Conservation (phyloP, 2,113 vertebrate species). For the Prunella fulvescens region DNA sequence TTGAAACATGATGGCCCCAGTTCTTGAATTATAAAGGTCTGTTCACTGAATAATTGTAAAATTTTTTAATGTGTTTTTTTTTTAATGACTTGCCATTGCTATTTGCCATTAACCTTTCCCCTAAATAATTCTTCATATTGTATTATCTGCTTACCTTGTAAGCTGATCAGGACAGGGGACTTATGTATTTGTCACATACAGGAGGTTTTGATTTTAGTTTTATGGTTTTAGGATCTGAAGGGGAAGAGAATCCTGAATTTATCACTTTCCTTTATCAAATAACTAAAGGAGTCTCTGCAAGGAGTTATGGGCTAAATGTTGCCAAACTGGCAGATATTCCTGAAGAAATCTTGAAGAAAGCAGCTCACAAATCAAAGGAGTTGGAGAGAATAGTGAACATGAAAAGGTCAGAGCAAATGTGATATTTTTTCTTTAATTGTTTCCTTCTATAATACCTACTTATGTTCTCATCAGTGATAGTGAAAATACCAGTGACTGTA, state of each 20-base stretch:
- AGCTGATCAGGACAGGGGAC: background rate
- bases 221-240: slow-evolving; percentile 51
- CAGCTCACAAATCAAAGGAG: slow-evolving; percentile 87
- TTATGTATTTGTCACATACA: background rate
- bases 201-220: background rate
- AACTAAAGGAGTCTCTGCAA: slow-evolving; percentile 86
- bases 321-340: slow-evolving; percentile 91
- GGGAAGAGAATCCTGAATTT: slow-evolving; percentile 81
- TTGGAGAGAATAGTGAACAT: slow-evolving; percentile 80
- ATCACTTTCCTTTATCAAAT: slow-evolving; percentile 97
- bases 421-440: background rate
- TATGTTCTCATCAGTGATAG: background rate
- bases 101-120: background rate
- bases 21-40: background rate
- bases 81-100: background rate
- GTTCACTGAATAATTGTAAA: background rate
- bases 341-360: slow-evolving; percentile 81
- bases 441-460: background rate
- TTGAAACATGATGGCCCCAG: background rate
- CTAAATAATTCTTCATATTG: background rate
- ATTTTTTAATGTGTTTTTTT: background rate
- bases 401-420: slow-evolving; percentile 80
- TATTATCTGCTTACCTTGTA: background rate
- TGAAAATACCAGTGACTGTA: background rate
- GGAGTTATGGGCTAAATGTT: slow-evolving; percentile 95